Evolutionary conservation across 2,888 invertebrate genomes (phyloP), one percentile per base, ranked within the genome.

Genomic region (Lithophane semibrunnea): DNA sequence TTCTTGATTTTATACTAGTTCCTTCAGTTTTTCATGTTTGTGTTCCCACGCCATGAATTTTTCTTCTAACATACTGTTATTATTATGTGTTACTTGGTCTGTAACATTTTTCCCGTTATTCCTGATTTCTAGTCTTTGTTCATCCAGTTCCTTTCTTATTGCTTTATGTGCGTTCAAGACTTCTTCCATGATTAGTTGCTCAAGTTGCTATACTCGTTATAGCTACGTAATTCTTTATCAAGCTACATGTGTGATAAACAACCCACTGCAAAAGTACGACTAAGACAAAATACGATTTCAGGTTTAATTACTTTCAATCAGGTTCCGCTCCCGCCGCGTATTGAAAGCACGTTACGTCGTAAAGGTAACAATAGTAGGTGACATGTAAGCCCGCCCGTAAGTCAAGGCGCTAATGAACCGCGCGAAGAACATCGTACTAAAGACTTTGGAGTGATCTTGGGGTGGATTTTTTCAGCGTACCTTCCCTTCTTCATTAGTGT

Each of bases 401-500:
- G 83, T 88, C 89, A 88, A 92, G 93, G 94, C 95, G 95, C 95
- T 96, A 96, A 96, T 96, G 96, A 96, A 96, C 94, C 96, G 94
- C 93, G 94, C 93, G 92, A 95, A 95, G 95, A 96, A 95, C 96
- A 95, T 95, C 94, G 94, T 93, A 95, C 94, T 95, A 95, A 96
- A 95, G 95, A 95, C 95, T 95, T 94, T 94, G 93, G 94, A 96
- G 95, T 95, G 96, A 96, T 96, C 95, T 95, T 93, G 94, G 95
- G 94, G 94, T 90, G 93, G 92, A 93, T 94, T 96, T 96, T 95
- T 96, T 95, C 92, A 95, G 95, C 94, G 93, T 93, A 96, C 95
- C 95, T 95, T 95, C 94, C 92, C 95, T 95, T 94, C 95, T 96
- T 96, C 96, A 96, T 96, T 96, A 96, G 96, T 95, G 95, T 95